A percentile compares a stretch with the other conserved stretches of the same genome.
Evolutionary conservation across 2,797 vertebrate genomes (phyloP).

Genomic region (Bovichtus variegatus): DNA sequence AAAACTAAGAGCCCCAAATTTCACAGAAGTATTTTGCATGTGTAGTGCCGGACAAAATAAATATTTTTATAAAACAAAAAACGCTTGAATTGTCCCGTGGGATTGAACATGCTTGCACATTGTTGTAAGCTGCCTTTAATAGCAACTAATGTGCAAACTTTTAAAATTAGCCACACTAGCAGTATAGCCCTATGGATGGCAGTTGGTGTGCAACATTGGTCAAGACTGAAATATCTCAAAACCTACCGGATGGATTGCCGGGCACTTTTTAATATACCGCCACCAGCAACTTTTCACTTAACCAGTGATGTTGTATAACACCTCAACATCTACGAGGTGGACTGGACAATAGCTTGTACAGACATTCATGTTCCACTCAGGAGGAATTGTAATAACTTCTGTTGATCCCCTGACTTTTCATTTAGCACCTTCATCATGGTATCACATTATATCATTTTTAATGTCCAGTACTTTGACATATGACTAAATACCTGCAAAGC

Average conservation of each 20-base stretch:
- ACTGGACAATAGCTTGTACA: not conserved
- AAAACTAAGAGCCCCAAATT: not conserved
- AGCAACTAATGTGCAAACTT: not conserved
- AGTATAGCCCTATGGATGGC: not conserved
- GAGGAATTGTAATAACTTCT: not conserved
- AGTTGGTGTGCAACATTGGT: not conserved
- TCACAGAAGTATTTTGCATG: conserved; percentile 12
- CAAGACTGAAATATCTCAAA: not conserved
- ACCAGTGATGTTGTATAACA: not conserved
- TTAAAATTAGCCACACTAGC: not conserved
- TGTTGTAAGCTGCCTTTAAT: conserved; percentile 12
- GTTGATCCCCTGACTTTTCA: not conserved
- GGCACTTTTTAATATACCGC: not conserved
- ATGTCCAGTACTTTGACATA: not conserved
- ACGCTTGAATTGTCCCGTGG: conserved; percentile 13
- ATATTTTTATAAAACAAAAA: conserved; percentile 17
- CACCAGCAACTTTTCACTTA: not conserved
- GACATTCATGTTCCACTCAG: not conserved
- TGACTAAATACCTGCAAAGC: too few relatives aligned
- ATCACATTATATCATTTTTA: not conserved
- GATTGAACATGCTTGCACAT: conserved; percentile 16
- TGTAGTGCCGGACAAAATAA: conserved; percentile 34
- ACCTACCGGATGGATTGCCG: not conserved
- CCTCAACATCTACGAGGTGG: not conserved
- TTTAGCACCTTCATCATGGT: not conserved